Evolutionary conservation across 2,797 vertebrate species (phyloP).

Genomic region (Myotis myotis): DNA sequence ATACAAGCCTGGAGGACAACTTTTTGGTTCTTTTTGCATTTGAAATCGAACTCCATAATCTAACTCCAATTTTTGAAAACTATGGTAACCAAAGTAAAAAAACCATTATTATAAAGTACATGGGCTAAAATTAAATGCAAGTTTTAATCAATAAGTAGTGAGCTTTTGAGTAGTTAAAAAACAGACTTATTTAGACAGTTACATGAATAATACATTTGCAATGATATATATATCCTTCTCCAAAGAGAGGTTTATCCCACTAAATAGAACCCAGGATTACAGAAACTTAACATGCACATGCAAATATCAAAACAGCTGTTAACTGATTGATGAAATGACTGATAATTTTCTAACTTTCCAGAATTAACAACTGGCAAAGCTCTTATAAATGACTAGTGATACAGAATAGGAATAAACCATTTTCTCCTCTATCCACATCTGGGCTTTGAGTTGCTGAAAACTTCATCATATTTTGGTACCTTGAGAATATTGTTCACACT

Average conservation of each 20-base stretch:
- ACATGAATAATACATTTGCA: neutral
- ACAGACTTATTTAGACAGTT: neutral
- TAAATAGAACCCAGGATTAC: neutral
- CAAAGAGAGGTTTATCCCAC: neutral
- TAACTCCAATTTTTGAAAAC: slow-evolving; percentile 21
- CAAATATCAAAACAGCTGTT: neutral
- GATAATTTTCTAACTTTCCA: neutral
- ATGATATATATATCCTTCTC: neutral
- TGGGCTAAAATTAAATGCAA: neutral
- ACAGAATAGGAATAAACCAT: neutral
- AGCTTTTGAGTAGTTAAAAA: neutral
- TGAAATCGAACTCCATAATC: slow-evolving; percentile 6
- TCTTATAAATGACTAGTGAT: neutral
- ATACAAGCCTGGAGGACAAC: neutral
- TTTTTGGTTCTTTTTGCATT: neutral
- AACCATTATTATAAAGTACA: neutral
- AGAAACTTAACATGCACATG: neutral
- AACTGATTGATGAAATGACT: neutral
- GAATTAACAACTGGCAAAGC: neutral
- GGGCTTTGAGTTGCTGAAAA: neutral
- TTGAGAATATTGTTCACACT: slow-evolving; percentile 92
- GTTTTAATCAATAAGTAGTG: slow-evolving; percentile 23
- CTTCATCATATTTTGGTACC: slow-evolving; percentile 80
- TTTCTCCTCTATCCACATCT: rapidly evolving
- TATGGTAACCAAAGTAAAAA: neutral